Evolutionary conservation across 1,140 invertebrate genomes (phyloP), one percentile per base, ranked within the genome.

Genomic region (Drosophila bifasciata): DNA sequence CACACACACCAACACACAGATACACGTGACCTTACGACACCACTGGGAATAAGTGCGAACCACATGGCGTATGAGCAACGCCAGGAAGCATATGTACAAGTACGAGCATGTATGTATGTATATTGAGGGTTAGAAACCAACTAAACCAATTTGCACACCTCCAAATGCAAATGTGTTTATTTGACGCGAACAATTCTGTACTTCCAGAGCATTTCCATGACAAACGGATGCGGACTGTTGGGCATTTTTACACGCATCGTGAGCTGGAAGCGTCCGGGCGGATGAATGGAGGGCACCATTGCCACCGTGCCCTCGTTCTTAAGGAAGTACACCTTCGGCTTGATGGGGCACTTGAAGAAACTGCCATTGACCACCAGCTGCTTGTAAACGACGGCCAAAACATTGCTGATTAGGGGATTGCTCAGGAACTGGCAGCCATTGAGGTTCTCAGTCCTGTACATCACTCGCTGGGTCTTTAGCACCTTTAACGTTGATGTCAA

Each of bases 131-230:
- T 50, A 58, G 48, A 66, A 51, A 56, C 57, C 57, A 76, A 60
- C 56, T 55, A 57, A 55, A 53, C 45, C 41, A 79, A 59, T 71
- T 80, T 70, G 41, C 77, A 63, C 70, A 46, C 40, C 32, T 36
- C 32, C 32, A 16, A 51, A 57, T 57, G 50, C 59, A 43, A 74
- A 75, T 66, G 6, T n/a, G 25, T 75, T 81, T 71, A 75, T 85
- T 84, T 72, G 15, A 61, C 25, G 25, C 57, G 44, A n/a, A 50
- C 39, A 45, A 68, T 36, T 17, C 46, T 76, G 40, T 72, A 84
- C 15, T 61, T 76, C 66, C 71, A 78, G 3, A 63, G 15, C 58
- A 84, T 60, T 36, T 83, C 59, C 70, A 83, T 78, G 3, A 67
- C 55, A 13, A 60, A 79, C 0, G 66, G 50, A 7, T 17, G 9